These are phyloP conservation scores for Campoletis sonorensis DNA, from an alignment of 1,140 invertebrate genomes.

Conservation along the genomic window DNA sequence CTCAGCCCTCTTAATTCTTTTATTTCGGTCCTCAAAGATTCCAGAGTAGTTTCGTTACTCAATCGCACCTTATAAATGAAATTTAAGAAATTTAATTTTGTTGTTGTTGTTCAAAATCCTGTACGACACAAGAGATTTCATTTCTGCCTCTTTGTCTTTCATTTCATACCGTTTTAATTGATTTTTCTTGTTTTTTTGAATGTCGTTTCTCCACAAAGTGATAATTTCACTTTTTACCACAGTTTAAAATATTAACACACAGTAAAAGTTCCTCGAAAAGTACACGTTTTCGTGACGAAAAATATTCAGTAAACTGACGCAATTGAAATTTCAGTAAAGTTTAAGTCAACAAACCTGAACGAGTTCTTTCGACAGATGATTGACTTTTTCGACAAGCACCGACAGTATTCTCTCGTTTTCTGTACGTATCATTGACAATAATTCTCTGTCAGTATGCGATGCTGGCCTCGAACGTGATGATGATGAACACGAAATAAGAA, in stretches of 20 bases:
- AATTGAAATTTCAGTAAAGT: neutral
- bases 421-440: slow-evolving; percentile 46
- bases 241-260: too few species aligned
- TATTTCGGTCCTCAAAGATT: slow-evolving; percentile 55
- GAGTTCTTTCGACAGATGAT: slow-evolving; percentile 56
- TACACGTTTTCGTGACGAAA: too few species aligned
- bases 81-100: neutral
- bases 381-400: slow-evolving; percentile 57
- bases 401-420: slow-evolving; percentile 58
- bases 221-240: too few species aligned
- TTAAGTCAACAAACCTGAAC: slow-evolving; percentile 50
- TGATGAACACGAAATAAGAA: slow-evolving; percentile 32
- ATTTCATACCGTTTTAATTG: too few species aligned
- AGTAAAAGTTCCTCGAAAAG: too few species aligned
- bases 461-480: slow-evolving; percentile 18
- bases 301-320: too few species aligned
- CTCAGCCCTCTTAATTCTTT: slow-evolving; percentile 49
- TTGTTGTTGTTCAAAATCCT: too few species aligned
- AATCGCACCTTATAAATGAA: slow-evolving; percentile 51
- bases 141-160: too few species aligned
- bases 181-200: too few species aligned
- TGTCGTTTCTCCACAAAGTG: too few species aligned
- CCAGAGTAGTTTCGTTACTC: slow-evolving; percentile 51
- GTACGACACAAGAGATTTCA: too few species aligned
- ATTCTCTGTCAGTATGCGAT: slow-evolving; percentile 38